phyloP scores from a whole-genome alignment of 92 coral and sea anemone species.

The Porites evermanni region DNA sequence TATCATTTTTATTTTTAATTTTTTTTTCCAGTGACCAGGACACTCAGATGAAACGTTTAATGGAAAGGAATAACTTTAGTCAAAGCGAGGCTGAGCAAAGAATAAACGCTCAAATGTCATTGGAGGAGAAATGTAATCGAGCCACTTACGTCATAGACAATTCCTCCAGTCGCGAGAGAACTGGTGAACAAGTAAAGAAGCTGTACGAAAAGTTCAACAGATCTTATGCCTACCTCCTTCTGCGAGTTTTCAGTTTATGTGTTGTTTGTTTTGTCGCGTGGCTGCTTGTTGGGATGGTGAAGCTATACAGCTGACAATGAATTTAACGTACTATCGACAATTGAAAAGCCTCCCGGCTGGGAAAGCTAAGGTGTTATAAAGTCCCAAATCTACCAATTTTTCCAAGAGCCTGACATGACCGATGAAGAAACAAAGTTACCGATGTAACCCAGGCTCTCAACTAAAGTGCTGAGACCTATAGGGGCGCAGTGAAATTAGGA shows the following conservation, averaged over 20 bases:
- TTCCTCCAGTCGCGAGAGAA: constrained; percentile 64
- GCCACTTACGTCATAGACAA: constrained; percentile 86
- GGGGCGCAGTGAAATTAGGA: no score
- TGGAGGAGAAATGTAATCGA: constrained; percentile 82
- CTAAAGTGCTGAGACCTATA: no score
- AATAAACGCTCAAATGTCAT: constrained; percentile 81
- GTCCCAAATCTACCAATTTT: no score
- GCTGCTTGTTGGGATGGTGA: neutral
- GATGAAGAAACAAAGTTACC: no score
- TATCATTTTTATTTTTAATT: neutral
- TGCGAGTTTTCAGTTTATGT: constrained; percentile 38
- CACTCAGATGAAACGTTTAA: constrained; percentile 73
- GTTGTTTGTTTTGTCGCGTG: neutral
- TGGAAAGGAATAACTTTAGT: constrained; percentile 74
- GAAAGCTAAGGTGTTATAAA: no score
- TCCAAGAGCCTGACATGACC: no score
- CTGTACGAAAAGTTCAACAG: constrained; percentile 62
- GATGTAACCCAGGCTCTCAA: no score
- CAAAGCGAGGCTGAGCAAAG: constrained; percentile 73
- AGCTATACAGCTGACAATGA: neutral
- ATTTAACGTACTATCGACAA: no score
- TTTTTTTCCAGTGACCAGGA: constrained; percentile 69
- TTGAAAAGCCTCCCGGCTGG: no score
- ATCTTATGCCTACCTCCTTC: constrained; percentile 70
- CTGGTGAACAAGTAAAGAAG: constrained; percentile 68